Percentiles rank a stretch among this genome's conserved stretches.
Conservation (phyloP, 2,797 vertebrate species). For the Danio tinwini region DNA sequence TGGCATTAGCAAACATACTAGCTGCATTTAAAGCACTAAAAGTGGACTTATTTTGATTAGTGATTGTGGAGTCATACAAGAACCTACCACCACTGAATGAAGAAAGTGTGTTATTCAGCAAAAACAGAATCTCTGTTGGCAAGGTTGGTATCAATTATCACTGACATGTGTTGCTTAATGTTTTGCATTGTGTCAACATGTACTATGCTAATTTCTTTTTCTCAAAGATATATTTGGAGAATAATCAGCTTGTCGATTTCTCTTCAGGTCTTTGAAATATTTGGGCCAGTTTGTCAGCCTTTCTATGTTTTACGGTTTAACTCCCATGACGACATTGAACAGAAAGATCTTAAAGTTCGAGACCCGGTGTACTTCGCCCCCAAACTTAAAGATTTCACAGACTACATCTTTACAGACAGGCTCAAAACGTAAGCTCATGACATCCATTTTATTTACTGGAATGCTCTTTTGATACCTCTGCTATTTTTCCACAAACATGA, state of each 20-base stretch:
- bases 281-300: slow-evolving; percentile 90
- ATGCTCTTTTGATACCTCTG: background rate
- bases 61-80: slow-evolving; percentile 89
- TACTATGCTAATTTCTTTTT: background rate
- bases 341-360: slow-evolving; percentile 80
- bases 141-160: slow-evolving; percentile 78
- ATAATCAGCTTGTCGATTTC: slow-evolving; percentile 1
- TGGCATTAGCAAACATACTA: background rate
- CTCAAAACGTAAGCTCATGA: slow-evolving; percentile 78
- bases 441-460: too few species aligned
- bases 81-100: slow-evolving; percentile 87
- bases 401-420: slow-evolving; percentile 88
- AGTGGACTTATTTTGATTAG: slow-evolving; percentile 70
- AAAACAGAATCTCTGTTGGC: slow-evolving; percentile 82
- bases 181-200: background rate
- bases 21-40: background rate
- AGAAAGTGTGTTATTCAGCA: slow-evolving; percentile 90
- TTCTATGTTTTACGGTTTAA: slow-evolving; percentile 92
- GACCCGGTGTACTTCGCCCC: slow-evolving; percentile 88
- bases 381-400: slow-evolving; percentile 86
- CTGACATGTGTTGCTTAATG: background rate
- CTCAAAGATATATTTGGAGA: background rate
- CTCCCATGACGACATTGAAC: slow-evolving; percentile 80
- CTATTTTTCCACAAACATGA: background rate
- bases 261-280: slow-evolving; percentile 91